Evolutionary conservation across 1,140 invertebrate genomes (phyloP).

Genomic region (Danaus melanippus): DNA sequence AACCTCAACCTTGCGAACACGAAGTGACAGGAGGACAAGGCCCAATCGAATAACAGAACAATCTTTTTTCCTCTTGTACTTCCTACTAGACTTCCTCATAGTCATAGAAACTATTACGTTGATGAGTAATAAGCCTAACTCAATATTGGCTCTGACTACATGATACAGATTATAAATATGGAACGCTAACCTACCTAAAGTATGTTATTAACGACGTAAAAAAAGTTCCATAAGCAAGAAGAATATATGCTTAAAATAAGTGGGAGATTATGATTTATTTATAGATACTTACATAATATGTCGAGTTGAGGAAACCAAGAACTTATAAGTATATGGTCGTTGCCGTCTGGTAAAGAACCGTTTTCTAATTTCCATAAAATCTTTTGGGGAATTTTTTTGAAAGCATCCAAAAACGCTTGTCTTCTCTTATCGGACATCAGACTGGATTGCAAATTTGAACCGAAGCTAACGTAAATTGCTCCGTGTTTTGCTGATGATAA

Average conservation of each 20-base stretch:
- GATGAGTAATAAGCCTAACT: no score
- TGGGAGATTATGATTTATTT: not conserved
- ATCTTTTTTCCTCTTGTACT: not conserved
- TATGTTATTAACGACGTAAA: not conserved
- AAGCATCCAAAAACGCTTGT: slow-evolving; percentile 67
- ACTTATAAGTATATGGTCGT: slow-evolving; percentile 73
- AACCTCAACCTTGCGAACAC: slow-evolving; percentile 12
- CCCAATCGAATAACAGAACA: not conserved
- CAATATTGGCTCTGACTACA: no score
- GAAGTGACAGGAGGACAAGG: slow-evolving; percentile 15
- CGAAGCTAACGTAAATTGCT: slow-evolving; percentile 76
- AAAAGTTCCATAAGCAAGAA: not conserved
- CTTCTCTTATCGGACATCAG: slow-evolving; percentile 62
- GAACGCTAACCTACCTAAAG: no score
- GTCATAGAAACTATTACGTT: no score
- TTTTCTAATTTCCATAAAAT: slow-evolving; percentile 78
- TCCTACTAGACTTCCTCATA: no score
- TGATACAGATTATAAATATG: no score
- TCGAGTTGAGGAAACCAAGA: slow-evolving; percentile 79
- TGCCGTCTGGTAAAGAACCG: slow-evolving; percentile 52
- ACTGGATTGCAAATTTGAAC: slow-evolving; percentile 62
- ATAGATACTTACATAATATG: slow-evolving; percentile 65
- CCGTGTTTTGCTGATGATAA: slow-evolving; percentile 72
- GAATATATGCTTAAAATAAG: not conserved
- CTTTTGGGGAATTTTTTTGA: slow-evolving; percentile 72